A percentile compares a stretch with the other conserved stretches of the same genome.
Conservation (phyloP, 2,888 invertebrate species). For the Chromoteleia sp. region DNA sequence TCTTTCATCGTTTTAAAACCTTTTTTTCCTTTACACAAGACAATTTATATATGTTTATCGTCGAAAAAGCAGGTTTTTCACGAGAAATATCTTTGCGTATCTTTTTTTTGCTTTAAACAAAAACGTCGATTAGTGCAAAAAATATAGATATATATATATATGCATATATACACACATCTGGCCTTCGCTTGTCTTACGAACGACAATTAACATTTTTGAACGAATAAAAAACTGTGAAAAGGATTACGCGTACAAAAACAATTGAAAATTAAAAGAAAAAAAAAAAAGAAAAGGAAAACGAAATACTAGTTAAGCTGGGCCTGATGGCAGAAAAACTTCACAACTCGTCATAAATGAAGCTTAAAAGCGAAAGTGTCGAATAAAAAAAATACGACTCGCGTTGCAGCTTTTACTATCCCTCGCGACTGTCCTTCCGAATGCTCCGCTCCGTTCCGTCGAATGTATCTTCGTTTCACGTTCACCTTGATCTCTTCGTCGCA, state of each 20-base stretch:
- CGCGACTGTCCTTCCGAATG: conserved; percentile 2
- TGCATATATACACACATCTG: conserved; percentile 60
- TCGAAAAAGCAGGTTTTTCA: conserved; percentile 29
- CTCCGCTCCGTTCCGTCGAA: neutral
- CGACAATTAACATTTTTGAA: conserved; percentile 30
- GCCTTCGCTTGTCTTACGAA: conserved; percentile 48
- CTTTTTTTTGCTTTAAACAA: conserved; percentile 22
- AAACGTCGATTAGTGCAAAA: conserved; percentile 58
- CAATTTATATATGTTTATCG: conserved; percentile 38
- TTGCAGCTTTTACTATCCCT: conserved; percentile 33
- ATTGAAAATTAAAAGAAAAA: conserved; percentile 13
- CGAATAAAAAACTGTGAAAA: conserved; percentile 39
- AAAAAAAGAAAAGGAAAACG: conserved; percentile 32
- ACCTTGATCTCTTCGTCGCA: neutral
- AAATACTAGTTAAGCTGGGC: conserved; percentile 55
- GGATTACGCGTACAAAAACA: conserved; percentile 41
- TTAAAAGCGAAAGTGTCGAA: conserved; percentile 57
- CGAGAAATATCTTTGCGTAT: conserved; percentile 12
- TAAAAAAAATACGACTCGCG: conserved; percentile 38
- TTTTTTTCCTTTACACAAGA: conserved; percentile 18
- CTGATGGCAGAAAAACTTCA: conserved; percentile 28
- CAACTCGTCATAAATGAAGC: conserved; percentile 54
- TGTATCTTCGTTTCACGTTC: conserved; percentile 1
- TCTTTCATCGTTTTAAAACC: conserved; percentile 29
- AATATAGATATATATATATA: conserved; percentile 58